Evolutionary conservation across 2,888 invertebrate species (phyloP).

Genomic region (Salpingus planirostris): DNA sequence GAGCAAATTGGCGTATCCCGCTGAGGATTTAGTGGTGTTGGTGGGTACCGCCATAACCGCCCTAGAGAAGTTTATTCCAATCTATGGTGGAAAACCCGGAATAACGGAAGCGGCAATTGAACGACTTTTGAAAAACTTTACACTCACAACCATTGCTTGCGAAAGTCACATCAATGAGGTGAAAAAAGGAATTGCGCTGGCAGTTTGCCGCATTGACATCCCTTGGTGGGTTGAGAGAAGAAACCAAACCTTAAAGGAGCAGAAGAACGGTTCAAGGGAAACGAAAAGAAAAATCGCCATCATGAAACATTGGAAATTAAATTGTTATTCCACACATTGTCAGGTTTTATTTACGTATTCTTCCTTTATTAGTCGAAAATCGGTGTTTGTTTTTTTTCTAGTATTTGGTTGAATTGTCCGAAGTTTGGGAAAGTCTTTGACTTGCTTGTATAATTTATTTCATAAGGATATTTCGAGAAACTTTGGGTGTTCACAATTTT

Average conservation of each 20-base stretch:
- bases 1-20: constrained; percentile 2
- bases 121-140: not conserved
- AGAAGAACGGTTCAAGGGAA: not conserved
- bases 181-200: not conserved
- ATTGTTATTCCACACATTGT: too few relatives aligned
- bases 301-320: too few relatives aligned
- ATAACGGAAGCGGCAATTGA: not conserved
- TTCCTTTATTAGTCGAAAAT: too few relatives aligned
- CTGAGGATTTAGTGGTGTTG: constrained; percentile 6
- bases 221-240: constrained; percentile 5
- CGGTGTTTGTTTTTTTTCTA: too few relatives aligned
- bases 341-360: too few relatives aligned
- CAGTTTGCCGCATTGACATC: constrained; percentile 4
- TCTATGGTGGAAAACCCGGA: not conserved
- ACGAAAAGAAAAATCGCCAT: constrained; percentile 1
- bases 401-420: too few relatives aligned
- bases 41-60: constrained; percentile 2
- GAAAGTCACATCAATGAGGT: not conserved
- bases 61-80: constrained; percentile 1
- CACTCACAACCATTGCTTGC: not conserved
- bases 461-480: too few relatives aligned
- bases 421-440: too few relatives aligned
- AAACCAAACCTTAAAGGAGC: not conserved
- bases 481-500: too few relatives aligned
- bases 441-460: too few relatives aligned